Evolutionary conservation across 2,113 vertebrate species (phyloP).

Genomic region (Cavia aperea): DNA sequence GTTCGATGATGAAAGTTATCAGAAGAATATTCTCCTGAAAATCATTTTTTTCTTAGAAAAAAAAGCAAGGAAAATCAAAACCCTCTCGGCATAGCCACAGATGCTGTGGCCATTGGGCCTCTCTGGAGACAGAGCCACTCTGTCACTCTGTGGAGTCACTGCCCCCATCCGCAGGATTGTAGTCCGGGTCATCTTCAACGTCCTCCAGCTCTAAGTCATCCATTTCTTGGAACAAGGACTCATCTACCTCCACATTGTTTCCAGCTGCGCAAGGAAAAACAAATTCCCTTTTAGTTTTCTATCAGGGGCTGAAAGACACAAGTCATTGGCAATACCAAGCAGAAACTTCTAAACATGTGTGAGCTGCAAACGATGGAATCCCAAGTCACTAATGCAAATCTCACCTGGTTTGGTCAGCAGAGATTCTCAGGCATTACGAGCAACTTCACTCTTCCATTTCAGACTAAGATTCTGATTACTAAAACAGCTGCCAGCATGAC

Average conservation of each 20-base stretch:
- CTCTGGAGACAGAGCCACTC: not conserved
- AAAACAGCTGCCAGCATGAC: not conserved
- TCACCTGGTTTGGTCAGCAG: not conserved
- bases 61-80: constrained; percentile 64
- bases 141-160: constrained; percentile 77
- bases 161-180: constrained; percentile 86
- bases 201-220: constrained; percentile 93
- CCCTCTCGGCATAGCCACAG: constrained; percentile 64
- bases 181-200: constrained; percentile 92
- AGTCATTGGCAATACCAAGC: not conserved
- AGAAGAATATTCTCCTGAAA: constrained; percentile 79
- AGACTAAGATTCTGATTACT: not conserved
- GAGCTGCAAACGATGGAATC: not conserved
- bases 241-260: constrained; percentile 95
- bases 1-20: constrained; percentile 71
- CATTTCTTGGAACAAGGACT: constrained; percentile 97
- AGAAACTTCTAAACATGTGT: not conserved
- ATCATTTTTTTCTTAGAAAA: constrained; percentile 69
- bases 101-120: not conserved
- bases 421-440: not conserved
- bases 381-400: not conserved
- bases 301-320: not conserved
- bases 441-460: not conserved
- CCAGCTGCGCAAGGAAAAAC: constrained; percentile 78
- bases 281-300: not conserved